A percentile compares a stretch with the other conserved stretches of the same genome.
Evolutionary conservation across 2,888 invertebrate genomes (phyloP).

Genomic region (Pammene aurita): DNA sequence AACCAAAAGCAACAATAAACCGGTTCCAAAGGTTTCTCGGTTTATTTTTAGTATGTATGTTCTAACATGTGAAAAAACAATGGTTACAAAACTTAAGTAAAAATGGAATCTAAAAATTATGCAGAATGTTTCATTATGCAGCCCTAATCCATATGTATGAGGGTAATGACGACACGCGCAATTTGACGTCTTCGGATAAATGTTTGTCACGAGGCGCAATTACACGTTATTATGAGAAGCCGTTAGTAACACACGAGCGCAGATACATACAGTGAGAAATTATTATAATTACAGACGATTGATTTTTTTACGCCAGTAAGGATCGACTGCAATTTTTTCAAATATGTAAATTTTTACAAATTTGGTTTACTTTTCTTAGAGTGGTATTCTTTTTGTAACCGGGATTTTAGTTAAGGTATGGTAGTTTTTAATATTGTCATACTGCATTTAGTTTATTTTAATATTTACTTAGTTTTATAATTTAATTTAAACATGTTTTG

Average conservation of each 20-base stretch:
- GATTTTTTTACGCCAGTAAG: too few species aligned
- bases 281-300: neutral
- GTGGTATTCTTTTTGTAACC: too few species aligned
- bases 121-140: conserved; percentile 13
- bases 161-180: conserved; percentile 17
- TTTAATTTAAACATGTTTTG: too few species aligned
- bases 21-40: too few species aligned
- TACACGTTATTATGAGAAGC: conserved; percentile 13
- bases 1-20: too few species aligned
- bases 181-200: conserved; percentile 23
- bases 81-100: conserved; percentile 7
- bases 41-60: neutral
- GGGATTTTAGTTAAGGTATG: too few species aligned
- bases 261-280: neutral
- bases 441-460: too few species aligned
- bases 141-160: conserved; percentile 26
- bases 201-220: conserved; percentile 18
- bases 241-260: conserved; percentile 11
- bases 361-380: too few species aligned
- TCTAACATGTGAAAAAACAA: neutral
- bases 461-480: too few species aligned
- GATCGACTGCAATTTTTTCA: too few species aligned
- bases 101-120: conserved; percentile 10
- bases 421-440: too few species aligned
- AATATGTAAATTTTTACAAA: too few species aligned